Conservation (phyloP, 2,888 invertebrate genomes). For the Caenorhabditis zanzibari region DNA sequence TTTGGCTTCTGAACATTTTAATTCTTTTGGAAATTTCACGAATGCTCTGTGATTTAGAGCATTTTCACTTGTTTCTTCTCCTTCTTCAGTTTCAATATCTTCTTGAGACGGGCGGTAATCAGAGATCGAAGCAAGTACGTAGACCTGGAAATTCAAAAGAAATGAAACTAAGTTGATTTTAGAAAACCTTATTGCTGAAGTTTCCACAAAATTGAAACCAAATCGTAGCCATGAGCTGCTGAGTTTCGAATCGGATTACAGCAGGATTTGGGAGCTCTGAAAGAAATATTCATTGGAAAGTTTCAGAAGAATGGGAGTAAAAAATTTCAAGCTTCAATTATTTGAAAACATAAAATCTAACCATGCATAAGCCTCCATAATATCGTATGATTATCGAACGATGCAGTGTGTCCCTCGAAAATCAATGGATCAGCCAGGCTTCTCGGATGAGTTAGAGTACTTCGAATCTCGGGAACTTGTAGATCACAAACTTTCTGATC, state of each 20-base stretch:
- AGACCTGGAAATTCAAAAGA: conserved; percentile 69
- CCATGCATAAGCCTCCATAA: conserved; percentile 83
- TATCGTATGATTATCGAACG: conserved; percentile 81
- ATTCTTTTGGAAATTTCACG: conserved; percentile 75
- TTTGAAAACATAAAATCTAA: conserved; percentile 25
- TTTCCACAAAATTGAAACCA: conserved; percentile 83
- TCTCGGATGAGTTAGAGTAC: conserved; percentile 83
- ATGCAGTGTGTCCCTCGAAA: conserved; percentile 81
- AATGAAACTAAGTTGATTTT: no score
- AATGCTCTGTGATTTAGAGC: conserved; percentile 77
- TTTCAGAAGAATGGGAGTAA: no score
- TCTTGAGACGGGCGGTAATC: conserved; percentile 60
- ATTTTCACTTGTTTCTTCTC: conserved; percentile 66
- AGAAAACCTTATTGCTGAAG: conserved; percentile 80
- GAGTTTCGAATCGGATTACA: conserved; percentile 72
- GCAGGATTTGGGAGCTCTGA: conserved; percentile 82
- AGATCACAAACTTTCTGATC: conserved; percentile 81
- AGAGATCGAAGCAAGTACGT: conserved; percentile 79
- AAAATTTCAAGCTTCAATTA: no score
- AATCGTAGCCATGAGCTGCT: conserved; percentile 76
- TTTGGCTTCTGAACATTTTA: conserved; percentile 73
- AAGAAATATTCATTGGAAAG: no score
- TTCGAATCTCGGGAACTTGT: conserved; percentile 84
- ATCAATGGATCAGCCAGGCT: conserved; percentile 83
- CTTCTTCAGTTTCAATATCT: conserved; percentile 58